Conservation (phyloP, 2,113 vertebrate species). For the Thunnus thynnus region DNA sequence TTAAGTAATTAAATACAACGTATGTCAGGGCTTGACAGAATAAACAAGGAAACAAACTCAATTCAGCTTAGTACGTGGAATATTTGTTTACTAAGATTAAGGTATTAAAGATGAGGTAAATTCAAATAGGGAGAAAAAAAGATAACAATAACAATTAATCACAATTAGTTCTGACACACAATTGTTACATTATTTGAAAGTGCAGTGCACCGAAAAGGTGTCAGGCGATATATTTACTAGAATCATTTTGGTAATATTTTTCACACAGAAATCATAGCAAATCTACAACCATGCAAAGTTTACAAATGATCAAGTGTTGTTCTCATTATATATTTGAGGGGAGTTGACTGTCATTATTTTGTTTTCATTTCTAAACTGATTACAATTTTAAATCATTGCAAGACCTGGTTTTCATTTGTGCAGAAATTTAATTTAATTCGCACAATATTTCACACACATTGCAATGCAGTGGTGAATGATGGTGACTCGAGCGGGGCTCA, state of each 20-base stretch:
- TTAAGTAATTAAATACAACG: conserved; percentile 9
- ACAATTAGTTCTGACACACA: neutral
- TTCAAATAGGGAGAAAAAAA: neutral
- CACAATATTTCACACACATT: neutral
- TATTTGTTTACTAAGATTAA: too few relatives aligned
- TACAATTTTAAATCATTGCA: neutral
- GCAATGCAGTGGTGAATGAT: neutral
- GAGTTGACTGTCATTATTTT: neutral
- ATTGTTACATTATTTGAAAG: too few relatives aligned
- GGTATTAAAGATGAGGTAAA: too few relatives aligned
- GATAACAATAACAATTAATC: neutral
- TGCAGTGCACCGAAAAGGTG: too few relatives aligned
- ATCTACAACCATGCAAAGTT: too few relatives aligned
- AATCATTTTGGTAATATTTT: too few relatives aligned
- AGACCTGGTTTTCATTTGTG: neutral
- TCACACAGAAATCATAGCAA: neutral
- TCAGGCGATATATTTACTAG: too few relatives aligned
- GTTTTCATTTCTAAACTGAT: neutral
- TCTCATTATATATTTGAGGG: too few relatives aligned
- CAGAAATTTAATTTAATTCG: neutral
- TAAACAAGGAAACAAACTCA: conserved; percentile 16
- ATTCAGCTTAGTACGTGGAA: neutral
- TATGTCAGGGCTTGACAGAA: conserved; percentile 1
- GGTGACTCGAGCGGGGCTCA: neutral
- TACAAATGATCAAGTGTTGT: too few relatives aligned